Evolutionary conservation across 1,140 invertebrate species (phyloP).

Genomic region (Agrypnia vestita): DNA sequence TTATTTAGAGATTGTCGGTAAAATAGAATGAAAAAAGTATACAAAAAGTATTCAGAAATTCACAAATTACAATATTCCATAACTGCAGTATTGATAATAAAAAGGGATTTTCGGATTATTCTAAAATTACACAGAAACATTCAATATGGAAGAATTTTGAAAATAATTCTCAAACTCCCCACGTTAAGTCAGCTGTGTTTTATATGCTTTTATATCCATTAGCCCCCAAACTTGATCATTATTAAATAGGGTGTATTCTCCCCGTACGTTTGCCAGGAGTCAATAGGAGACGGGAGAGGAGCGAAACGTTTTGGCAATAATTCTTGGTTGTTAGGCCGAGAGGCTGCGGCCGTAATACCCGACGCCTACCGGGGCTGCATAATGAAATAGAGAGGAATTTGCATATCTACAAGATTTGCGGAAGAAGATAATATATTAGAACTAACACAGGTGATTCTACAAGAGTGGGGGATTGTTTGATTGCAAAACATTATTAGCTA

Average conservation of each 20-base stretch:
- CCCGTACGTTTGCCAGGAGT: slow-evolving; percentile 29
- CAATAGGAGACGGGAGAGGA: slow-evolving; percentile 36
- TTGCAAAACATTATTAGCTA: slow-evolving; percentile 6
- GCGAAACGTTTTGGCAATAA: slow-evolving; percentile 49
- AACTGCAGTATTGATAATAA: too few relatives aligned
- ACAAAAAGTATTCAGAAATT: too few relatives aligned
- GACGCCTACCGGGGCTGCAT: slow-evolving; percentile 46
- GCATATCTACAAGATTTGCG: slow-evolving; percentile 60
- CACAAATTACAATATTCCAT: too few relatives aligned
- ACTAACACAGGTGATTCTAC: slow-evolving; percentile 20
- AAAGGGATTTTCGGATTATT: too few relatives aligned
- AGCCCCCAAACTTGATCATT: slow-evolving; percentile 39
- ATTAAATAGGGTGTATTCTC: slow-evolving; percentile 36
- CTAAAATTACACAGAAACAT: too few relatives aligned
- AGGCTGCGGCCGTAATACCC: slow-evolving; percentile 48
- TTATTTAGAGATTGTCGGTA: too few relatives aligned
- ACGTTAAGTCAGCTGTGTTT: slow-evolving; percentile 52
- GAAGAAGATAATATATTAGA: slow-evolving; percentile 36
- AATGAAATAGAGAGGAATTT: slow-evolving; percentile 59
- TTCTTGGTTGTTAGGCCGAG: slow-evolving; percentile 52
- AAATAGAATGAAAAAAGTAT: too few relatives aligned
- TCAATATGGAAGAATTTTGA: neutral
- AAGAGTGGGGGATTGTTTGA: slow-evolving; percentile 4
- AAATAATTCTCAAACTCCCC: slow-evolving; percentile 11
- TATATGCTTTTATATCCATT: slow-evolving; percentile 49